Conservation (phyloP, 2,888 invertebrate genomes). For the Apoderus coryli region DNA sequence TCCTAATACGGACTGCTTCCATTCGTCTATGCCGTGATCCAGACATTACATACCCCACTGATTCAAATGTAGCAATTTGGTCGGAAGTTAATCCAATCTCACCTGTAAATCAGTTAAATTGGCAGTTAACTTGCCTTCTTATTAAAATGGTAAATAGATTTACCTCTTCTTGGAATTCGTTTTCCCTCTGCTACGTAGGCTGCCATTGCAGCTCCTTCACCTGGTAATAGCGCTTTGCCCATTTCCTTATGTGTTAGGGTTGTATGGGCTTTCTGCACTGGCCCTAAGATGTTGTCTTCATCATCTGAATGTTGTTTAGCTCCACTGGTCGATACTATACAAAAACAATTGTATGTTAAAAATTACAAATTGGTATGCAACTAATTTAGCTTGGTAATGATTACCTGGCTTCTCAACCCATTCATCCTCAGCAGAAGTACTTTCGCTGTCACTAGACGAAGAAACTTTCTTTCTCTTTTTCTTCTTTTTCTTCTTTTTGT, state of each 20-base stretch:
- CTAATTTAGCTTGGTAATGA: neutral
- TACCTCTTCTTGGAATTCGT: constrained; percentile 91
- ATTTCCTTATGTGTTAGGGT: constrained; percentile 67
- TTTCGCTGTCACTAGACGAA: constrained; percentile 31
- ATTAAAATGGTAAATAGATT: no score
- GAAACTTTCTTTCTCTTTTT: constrained; percentile 24
- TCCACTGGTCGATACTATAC: neutral
- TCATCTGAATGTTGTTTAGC: constrained; percentile 20
- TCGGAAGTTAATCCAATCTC: constrained; percentile 95
- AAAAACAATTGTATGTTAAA: neutral
- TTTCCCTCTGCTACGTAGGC: constrained; percentile 98
- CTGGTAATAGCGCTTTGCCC: constrained; percentile 86
- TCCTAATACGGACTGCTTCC: constrained; percentile 98
- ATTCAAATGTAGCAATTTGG: constrained; percentile 84
- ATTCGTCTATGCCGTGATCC: constrained; percentile 81
- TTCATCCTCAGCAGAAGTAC: constrained; percentile 37
- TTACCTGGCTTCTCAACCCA: constrained; percentile 55
- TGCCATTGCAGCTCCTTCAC: constrained; percentile 99
- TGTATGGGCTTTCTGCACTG: constrained; percentile 47
- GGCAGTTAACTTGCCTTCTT: no score
- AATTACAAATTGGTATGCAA: constrained; percentile 3
- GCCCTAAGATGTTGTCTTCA: constrained; percentile 44
- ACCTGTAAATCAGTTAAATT: no score
- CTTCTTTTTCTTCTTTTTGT: constrained; percentile 37
- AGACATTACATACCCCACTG: constrained; percentile 96